Evolutionary conservation across 2,888 invertebrate species (phyloP).

Genomic region (Sipha maydis): DNA sequence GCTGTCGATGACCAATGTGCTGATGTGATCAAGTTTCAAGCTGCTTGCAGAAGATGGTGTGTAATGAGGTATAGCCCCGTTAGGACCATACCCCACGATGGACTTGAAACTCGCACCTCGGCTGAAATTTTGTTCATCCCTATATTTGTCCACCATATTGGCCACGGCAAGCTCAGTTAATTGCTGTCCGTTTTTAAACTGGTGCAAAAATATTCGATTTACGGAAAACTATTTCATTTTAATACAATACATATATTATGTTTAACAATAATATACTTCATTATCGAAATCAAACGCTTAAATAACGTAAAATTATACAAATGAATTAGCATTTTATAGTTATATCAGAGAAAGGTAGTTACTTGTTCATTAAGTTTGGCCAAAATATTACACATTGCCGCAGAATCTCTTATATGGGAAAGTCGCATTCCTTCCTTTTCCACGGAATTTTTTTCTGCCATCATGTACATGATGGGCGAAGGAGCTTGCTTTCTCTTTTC

Average conservation of each 20-base stretch:
- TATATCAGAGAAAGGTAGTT: neutral
- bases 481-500: constrained; percentile 67
- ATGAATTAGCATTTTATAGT: neutral
- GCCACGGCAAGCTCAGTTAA: constrained; percentile 50
- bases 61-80: constrained; percentile 91
- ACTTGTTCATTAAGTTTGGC: constrained; percentile 74
- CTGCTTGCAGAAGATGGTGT: constrained; percentile 77
- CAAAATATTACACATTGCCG: constrained; percentile 88
- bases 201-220: neutral
- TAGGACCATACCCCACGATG: constrained; percentile 86
- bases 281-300: too few relatives aligned
- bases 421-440: constrained; percentile 84
- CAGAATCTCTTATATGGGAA: constrained; percentile 88
- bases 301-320: too few relatives aligned
- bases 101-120: constrained; percentile 77
- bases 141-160: constrained; percentile 45
- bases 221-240: too few relatives aligned
- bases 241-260: too few relatives aligned
- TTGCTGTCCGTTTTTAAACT: constrained; percentile 46
- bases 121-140: constrained; percentile 68
- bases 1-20: constrained; percentile 89
- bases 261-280: too few relatives aligned
- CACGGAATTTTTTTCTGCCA: constrained; percentile 85
- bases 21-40: constrained; percentile 76
- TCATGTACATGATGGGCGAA: constrained; percentile 86